Percentiles rank a stretch among this genome's conserved stretches.
phyloP scores from a whole-genome alignment of 2,797 vertebrate species.

The Crenichthys baileyi region DNA sequence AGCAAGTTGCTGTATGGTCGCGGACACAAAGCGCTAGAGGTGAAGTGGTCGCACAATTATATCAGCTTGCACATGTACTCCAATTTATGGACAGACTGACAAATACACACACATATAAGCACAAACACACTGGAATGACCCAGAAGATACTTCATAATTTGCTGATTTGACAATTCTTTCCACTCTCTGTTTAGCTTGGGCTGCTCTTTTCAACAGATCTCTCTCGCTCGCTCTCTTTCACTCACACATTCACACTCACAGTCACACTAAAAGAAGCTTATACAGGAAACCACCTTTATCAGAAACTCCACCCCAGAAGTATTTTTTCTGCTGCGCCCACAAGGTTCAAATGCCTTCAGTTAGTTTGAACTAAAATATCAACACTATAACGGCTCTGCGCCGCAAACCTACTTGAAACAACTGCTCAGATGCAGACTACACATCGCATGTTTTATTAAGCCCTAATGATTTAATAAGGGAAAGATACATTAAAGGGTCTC shows the following conservation, averaged over 20 bases:
- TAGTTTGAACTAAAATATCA: slow-evolving; percentile 33
- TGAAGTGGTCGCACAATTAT: slow-evolving; percentile 38
- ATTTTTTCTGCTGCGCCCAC: slow-evolving; percentile 40
- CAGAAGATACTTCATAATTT: slow-evolving; percentile 33
- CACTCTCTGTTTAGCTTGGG: slow-evolving; percentile 60
- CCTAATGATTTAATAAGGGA: background rate
- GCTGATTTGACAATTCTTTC: slow-evolving; percentile 57
- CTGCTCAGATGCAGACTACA: slow-evolving; percentile 10
- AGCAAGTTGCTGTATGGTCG: slow-evolving; percentile 51
- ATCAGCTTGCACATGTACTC: slow-evolving; percentile 34
- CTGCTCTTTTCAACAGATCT: slow-evolving; percentile 23
- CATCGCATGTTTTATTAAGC: background rate
- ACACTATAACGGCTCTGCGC: slow-evolving; percentile 12
- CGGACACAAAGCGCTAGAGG: slow-evolving; percentile 53
- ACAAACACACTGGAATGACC: slow-evolving; percentile 15
- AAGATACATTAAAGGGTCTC: background rate
- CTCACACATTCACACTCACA: background rate
- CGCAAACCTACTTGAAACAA: slow-evolving; percentile 28
- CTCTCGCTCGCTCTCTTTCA: background rate
- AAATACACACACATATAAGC: slow-evolving; percentile 13
- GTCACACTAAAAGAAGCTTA: slow-evolving; percentile 67
- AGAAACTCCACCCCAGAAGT: slow-evolving; percentile 63
- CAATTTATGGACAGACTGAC: slow-evolving; percentile 14
- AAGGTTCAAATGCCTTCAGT: slow-evolving; percentile 25
- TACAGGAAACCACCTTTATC: slow-evolving; percentile 83